Evolutionary conservation across 1,140 invertebrate species (phyloP).

Genomic region (Zaprionus capensis): DNA sequence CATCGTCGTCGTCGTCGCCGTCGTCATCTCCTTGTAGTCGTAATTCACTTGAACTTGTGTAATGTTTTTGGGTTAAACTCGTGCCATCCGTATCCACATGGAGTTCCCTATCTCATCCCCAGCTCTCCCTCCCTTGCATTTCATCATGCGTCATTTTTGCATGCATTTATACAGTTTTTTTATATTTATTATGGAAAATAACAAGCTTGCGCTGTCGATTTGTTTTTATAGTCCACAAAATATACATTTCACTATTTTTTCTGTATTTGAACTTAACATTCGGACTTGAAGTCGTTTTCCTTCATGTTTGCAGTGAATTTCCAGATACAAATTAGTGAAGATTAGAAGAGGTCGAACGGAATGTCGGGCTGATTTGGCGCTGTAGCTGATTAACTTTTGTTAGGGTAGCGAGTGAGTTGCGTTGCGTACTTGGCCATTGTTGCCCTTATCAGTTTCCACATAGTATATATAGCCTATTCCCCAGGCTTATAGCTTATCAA

Average conservation of each 20-base stretch:
- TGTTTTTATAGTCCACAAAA: slow-evolving; percentile 59
- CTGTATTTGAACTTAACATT: slow-evolving; percentile 57
- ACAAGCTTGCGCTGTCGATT: slow-evolving; percentile 75
- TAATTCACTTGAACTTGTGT: slow-evolving; percentile 80
- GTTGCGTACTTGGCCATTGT: slow-evolving; percentile 3
- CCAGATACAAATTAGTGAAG: slow-evolving; percentile 49
- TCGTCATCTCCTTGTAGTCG: slow-evolving; percentile 60
- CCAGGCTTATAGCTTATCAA: slow-evolving; percentile 47
- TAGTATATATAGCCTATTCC: not conserved
- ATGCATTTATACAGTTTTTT: slow-evolving; percentile 69
- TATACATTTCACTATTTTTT: slow-evolving; percentile 35
- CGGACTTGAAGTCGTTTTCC: slow-evolving; percentile 42
- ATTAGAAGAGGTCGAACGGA: slow-evolving; percentile 42
- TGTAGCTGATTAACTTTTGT: slow-evolving; percentile 49
- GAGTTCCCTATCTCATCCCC: not conserved
- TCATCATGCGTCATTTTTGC: slow-evolving; percentile 48
- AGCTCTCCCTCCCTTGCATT: not conserved
- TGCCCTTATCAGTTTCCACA: slow-evolving; percentile 28
- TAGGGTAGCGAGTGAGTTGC: slow-evolving; percentile 42
- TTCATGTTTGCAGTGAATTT: slow-evolving; percentile 4
- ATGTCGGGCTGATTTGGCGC: not conserved
- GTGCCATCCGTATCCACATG: slow-evolving; percentile 29
- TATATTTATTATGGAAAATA: slow-evolving; percentile 78
- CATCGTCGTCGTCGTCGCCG: slow-evolving; percentile 21
- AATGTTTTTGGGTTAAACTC: slow-evolving; percentile 62